Evolutionary conservation across 2,113 vertebrate species (phyloP).

Genomic region (Thalassarche chlororhynchos): DNA sequence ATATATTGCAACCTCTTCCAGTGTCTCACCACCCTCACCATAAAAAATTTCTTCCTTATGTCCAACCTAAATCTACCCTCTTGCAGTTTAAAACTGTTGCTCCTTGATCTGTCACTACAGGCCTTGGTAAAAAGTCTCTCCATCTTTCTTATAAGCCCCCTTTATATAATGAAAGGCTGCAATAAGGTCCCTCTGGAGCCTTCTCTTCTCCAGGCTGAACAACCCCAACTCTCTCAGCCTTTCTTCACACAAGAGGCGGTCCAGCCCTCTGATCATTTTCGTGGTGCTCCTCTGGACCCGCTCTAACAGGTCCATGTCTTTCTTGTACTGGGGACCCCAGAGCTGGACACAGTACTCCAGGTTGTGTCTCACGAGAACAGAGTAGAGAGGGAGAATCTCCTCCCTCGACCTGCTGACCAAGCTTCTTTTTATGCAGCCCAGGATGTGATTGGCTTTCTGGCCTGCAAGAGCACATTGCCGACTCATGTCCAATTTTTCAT

Average conservation of each 20-base stretch:
- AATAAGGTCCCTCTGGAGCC: not conserved
- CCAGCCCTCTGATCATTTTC: not conserved
- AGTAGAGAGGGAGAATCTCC: not conserved
- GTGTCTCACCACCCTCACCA: not conserved
- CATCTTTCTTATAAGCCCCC: not conserved
- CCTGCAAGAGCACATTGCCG: too few relatives aligned
- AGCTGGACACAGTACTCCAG: not conserved
- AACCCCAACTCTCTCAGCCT: not conserved
- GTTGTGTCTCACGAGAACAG: rapidly evolving
- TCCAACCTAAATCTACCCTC: not conserved
- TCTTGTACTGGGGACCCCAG: not conserved
- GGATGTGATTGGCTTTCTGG: not conserved
- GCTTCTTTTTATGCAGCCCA: too few relatives aligned
- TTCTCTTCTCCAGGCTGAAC: not conserved
- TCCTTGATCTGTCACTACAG: not conserved
- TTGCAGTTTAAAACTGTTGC: not conserved
- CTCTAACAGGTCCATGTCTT: not conserved
- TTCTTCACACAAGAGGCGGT: not conserved
- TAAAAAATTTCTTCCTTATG: not conserved
- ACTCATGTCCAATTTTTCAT: not conserved
- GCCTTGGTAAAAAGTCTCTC: not conserved
- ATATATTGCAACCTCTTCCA: not conserved
- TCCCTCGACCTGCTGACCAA: not conserved
- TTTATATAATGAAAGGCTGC: not conserved
- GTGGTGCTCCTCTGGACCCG: not conserved